A percentile compares a stretch with the other conserved stretches of the same genome.
Conservation (phyloP, 2,888 invertebrate species). For the Agrochola macilenta region DNA sequence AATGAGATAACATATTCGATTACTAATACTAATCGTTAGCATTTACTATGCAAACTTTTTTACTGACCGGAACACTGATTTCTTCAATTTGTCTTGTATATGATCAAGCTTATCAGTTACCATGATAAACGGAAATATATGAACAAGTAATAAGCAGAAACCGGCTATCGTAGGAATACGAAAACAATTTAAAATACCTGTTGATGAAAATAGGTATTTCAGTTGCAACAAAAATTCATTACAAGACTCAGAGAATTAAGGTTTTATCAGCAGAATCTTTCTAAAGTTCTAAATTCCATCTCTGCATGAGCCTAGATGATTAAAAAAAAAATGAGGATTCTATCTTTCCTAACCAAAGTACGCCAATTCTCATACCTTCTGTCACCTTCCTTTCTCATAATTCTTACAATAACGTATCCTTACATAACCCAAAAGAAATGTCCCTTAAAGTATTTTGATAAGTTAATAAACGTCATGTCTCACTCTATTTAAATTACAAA, state of each 20-base stretch:
- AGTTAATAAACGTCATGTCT: slow-evolving; percentile 59
- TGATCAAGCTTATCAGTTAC: too few species aligned
- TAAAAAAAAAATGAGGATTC: neutral
- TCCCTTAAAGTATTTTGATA: slow-evolving; percentile 53
- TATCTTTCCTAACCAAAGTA: neutral
- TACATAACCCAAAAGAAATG: slow-evolving; percentile 37
- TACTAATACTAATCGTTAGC: slow-evolving; percentile 29
- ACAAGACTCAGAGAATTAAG: neutral
- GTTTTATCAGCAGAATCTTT: neutral
- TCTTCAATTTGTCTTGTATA: neutral
- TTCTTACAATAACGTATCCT: slow-evolving; percentile 17
- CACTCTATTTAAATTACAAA: slow-evolving; percentile 55
- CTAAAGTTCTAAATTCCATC: neutral
- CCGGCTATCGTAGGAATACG: neutral
- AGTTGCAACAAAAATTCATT: too few species aligned
- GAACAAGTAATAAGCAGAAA: neutral
- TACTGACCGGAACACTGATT: slow-evolving; percentile 5
- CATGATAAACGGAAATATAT: neutral
- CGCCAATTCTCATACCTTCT: neutral
- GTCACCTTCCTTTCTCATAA: too few species aligned
- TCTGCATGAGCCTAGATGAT: neutral
- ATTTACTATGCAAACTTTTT: slow-evolving; percentile 30
- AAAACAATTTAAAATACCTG: neutral
- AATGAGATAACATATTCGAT: slow-evolving; percentile 27
- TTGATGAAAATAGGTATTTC: neutral